phyloP scores from a whole-genome alignment of 2,797 vertebrate species.

The Meriones psammophilus region DNA sequence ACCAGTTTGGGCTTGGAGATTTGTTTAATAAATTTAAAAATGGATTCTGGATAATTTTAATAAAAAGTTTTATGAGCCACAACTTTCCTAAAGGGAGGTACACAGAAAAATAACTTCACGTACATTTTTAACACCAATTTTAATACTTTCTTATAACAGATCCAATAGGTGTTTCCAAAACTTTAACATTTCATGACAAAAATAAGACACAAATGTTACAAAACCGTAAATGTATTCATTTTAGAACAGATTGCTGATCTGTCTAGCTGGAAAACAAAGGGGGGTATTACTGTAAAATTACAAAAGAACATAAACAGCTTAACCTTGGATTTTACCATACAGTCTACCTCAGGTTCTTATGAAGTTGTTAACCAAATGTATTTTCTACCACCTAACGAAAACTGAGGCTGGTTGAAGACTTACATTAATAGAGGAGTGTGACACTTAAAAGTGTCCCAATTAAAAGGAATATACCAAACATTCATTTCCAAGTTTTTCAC shows the following conservation, averaged over 20 bases:
- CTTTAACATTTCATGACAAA: conserved; percentile 9
- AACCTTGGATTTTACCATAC: background rate
- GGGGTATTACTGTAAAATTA: conserved; percentile 49
- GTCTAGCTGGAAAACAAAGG: background rate
- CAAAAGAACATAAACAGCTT: conserved; percentile 9
- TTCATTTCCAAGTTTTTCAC: conserved; percentile 3
- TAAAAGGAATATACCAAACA: conserved; percentile 4
- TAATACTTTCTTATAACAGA: conserved; percentile 45
- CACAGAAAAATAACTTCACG: conserved; percentile 36
- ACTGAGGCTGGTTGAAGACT: conserved; percentile 33
- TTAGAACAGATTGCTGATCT: conserved; percentile 37
- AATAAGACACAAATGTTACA: background rate
- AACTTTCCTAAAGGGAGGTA: conserved; percentile 53
- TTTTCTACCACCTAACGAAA: conserved; percentile 54
- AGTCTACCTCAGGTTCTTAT: conserved; percentile 19
- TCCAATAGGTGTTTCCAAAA: conserved; percentile 37
- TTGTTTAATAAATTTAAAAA: conserved; percentile 39
- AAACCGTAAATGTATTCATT: conserved; percentile 43
- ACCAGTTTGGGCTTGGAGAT: background rate
- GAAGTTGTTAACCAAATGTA: background rate
- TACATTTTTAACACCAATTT: conserved; percentile 54
- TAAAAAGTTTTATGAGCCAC: conserved; percentile 40
- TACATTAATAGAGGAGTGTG: background rate
- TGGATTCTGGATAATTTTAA: conserved; percentile 56
- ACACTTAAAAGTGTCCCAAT: conserved; percentile 1